A percentile compares a stretch with the other conserved stretches of the same genome.
Evolutionary conservation across 2,888 invertebrate genomes (phyloP).

Genomic region (Drosophila paramelanica): DNA sequence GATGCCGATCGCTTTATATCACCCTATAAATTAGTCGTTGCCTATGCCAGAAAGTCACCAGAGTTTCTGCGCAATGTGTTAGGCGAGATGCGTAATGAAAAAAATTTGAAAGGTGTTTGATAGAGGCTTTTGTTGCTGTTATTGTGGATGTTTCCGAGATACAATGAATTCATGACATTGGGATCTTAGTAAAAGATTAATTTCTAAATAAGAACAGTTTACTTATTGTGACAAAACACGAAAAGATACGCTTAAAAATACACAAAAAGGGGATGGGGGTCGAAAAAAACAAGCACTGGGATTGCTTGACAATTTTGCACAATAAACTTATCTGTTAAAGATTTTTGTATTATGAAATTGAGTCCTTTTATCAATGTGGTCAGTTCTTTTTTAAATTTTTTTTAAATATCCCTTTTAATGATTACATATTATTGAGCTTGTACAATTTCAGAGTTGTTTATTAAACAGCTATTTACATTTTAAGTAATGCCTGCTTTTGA

Average conservation of each 20-base stretch:
- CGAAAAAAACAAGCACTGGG: too few species aligned
- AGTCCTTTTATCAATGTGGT: neutral
- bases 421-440: neutral
- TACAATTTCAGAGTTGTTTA: neutral
- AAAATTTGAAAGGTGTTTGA: constrained; percentile 21
- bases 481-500: constrained; percentile 58
- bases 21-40: constrained; percentile 86
- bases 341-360: neutral
- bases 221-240: too few species aligned
- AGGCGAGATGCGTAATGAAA: constrained; percentile 1
- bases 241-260: too few species aligned
- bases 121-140: too few species aligned
- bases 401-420: neutral
- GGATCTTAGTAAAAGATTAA: too few species aligned
- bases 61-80: constrained; percentile 52
- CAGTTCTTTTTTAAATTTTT: neutral
- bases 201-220: too few species aligned
- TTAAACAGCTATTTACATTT: constrained; percentile 12
- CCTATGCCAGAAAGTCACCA: constrained; percentile 84
- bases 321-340: neutral
- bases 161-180: too few species aligned
- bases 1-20: constrained; percentile 83
- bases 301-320: too few species aligned
- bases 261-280: too few species aligned
- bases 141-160: too few species aligned